Conservation (phyloP, 2,888 invertebrate genomes). For the Lasioglossum malachurum region DNA sequence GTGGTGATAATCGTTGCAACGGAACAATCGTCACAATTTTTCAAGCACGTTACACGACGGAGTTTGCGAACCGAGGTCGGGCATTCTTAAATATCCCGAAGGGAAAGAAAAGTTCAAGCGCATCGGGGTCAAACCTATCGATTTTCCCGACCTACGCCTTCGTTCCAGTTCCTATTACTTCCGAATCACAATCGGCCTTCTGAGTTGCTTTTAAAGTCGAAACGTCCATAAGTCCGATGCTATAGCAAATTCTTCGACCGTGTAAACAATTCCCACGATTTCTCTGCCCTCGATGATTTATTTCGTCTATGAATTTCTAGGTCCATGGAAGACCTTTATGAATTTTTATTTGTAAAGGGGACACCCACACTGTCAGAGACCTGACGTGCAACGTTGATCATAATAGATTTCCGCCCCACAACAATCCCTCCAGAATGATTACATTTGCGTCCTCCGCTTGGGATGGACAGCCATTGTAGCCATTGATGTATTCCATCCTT, state of each 20-base stretch:
- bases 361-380: background rate
- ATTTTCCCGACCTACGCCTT: slow-evolving; percentile 64
- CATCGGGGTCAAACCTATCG: slow-evolving; percentile 74
- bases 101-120: slow-evolving; percentile 74
- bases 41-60: slow-evolving; percentile 23
- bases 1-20: background rate
- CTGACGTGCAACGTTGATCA: background rate
- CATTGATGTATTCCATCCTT: background rate
- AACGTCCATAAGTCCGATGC: slow-evolving; percentile 68
- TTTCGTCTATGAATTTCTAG: background rate
- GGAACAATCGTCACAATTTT: slow-evolving; percentile 41
- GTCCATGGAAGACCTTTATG: background rate
- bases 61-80: slow-evolving; percentile 28
- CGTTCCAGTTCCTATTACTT: slow-evolving; percentile 72
- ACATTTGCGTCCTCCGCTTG: background rate
- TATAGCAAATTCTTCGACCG: slow-evolving; percentile 67
- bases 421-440: slow-evolving; percentile 3
- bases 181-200: slow-evolving; percentile 75
- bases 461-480: background rate
- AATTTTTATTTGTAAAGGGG: background rate
- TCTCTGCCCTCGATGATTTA: background rate
- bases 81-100: slow-evolving; percentile 73
- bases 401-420: background rate
- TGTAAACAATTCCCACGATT: background rate
- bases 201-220: slow-evolving; percentile 72